A percentile compares a stretch with the other conserved stretches of the same genome.
Conservation (phyloP, 64 coral and sea anemone genomes). For the Trachythela sp. region DNA sequence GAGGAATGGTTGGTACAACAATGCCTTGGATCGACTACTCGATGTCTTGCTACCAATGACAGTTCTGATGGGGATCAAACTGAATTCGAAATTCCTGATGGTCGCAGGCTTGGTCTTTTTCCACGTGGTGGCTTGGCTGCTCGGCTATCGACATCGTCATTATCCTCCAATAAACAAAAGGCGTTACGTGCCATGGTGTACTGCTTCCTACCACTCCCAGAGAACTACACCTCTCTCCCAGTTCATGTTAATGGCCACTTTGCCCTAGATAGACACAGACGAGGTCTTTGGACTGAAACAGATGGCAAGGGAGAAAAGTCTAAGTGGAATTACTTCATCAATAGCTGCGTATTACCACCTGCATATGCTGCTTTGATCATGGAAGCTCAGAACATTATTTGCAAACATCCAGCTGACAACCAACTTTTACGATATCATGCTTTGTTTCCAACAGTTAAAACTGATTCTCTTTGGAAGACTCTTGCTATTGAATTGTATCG, state of each 20-base stretch:
- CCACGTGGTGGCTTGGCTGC: not conserved
- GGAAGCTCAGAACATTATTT: constrained; percentile 65
- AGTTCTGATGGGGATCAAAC: too few species aligned
- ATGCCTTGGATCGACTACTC: not conserved
- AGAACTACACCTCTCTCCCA: constrained; percentile 61
- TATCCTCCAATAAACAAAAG: not conserved
- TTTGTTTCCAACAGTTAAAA: constrained; percentile 61
- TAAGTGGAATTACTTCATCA: constrained; percentile 84
- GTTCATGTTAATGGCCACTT: constrained; percentile 88
- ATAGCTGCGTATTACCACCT: too few species aligned
- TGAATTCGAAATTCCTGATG: not conserved
- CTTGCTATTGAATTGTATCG: too few species aligned
- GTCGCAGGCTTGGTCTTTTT: not conserved
- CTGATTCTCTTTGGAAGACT: constrained; percentile 66
- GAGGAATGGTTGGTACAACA: not conserved
- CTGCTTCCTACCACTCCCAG: constrained; percentile 68
- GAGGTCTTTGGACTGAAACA: constrained; percentile 73
- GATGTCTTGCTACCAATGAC: not conserved
- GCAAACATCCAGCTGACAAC: not conserved
- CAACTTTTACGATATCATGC: constrained; percentile 73
- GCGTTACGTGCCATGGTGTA: constrained; percentile 42
- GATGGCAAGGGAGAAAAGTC: constrained; percentile 41
- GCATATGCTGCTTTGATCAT: not conserved
- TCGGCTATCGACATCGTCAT: not conserved
- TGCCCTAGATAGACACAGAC: constrained; percentile 70